phyloP scores from a whole-genome alignment of 2,888 invertebrate genomes.

The Molorchus minor region DNA sequence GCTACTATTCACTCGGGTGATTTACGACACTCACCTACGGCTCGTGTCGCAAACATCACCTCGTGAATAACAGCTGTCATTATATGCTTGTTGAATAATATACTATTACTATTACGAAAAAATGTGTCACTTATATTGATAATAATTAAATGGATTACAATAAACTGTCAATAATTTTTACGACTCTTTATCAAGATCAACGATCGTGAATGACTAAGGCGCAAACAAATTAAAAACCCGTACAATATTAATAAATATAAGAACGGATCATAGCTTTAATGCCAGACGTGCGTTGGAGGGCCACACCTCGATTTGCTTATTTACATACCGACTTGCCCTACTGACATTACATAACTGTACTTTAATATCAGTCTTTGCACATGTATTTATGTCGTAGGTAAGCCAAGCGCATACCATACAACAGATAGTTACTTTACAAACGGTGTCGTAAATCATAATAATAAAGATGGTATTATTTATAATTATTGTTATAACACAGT shows the following conservation, averaged over 20 bases:
- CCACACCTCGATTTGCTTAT: slow-evolving; percentile 55
- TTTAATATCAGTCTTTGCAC: slow-evolving; percentile 42
- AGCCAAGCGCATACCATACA: slow-evolving; percentile 6
- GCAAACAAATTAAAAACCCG: slow-evolving; percentile 24
- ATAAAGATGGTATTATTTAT: slow-evolving; percentile 9
- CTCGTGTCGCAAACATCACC: no score
- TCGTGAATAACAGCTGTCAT: no score
- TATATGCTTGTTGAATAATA: no score
- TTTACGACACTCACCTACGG: no score
- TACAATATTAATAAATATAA: slow-evolving; percentile 42
- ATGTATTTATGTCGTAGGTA: slow-evolving; percentile 7
- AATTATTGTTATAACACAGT: slow-evolving; percentile 13
- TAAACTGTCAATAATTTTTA: not conserved
- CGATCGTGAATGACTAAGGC: slow-evolving; percentile 22
- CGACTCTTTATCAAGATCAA: not conserved
- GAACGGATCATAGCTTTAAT: slow-evolving; percentile 62
- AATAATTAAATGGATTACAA: not conserved
- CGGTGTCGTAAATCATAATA: slow-evolving; percentile 5
- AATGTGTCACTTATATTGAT: not conserved
- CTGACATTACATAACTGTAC: slow-evolving; percentile 61
- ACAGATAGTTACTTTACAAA: not conserved
- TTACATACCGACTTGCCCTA: slow-evolving; percentile 59
- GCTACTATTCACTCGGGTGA: no score
- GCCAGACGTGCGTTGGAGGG: slow-evolving; percentile 53
- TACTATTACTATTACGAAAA: no score